phyloP scores from a whole-genome alignment of 2,797 vertebrate genomes.

The Mormyrus proboscirostris region DNA sequence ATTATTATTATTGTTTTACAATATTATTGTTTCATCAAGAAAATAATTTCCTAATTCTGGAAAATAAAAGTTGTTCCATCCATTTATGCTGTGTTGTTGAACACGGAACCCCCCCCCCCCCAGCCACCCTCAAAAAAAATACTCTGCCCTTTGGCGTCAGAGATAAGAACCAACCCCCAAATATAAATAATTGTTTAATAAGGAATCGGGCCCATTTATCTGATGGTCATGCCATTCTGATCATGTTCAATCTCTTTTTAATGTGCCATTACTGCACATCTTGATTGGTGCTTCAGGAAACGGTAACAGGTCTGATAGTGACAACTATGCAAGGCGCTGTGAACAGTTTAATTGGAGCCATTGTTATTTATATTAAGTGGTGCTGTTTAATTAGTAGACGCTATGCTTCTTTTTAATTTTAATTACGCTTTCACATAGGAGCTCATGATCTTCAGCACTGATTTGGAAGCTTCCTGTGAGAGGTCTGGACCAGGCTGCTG shows the following conservation, averaged over 20 bases:
- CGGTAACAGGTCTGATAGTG: slow-evolving; percentile 34
- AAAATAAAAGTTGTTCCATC: neutral
- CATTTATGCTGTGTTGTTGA: neutral
- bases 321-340: slow-evolving; percentile 25
- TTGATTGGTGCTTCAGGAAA: slow-evolving; percentile 32
- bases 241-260: slow-evolving; percentile 47
- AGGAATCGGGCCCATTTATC: slow-evolving; percentile 33
- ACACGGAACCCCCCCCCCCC: neutral
- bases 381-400: slow-evolving; percentile 29
- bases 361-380: slow-evolving; percentile 37
- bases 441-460: neutral
- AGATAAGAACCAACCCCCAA: neutral
- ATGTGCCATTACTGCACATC: slow-evolving; percentile 32
- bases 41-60: neutral
- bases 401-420: slow-evolving; percentile 24
- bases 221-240: slow-evolving; percentile 52
- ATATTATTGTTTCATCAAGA: neutral
- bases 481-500: neutral
- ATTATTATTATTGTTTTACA: neutral
- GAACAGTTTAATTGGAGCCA: slow-evolving; percentile 34
- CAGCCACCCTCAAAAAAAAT: neutral
- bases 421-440: neutral
- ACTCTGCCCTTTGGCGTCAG: slow-evolving; percentile 8
- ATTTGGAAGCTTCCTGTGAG: neutral
- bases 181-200: slow-evolving; percentile 26